Evolutionary conservation across 2,888 invertebrate species (phyloP).

Genomic region (Eupsilia transversa): DNA sequence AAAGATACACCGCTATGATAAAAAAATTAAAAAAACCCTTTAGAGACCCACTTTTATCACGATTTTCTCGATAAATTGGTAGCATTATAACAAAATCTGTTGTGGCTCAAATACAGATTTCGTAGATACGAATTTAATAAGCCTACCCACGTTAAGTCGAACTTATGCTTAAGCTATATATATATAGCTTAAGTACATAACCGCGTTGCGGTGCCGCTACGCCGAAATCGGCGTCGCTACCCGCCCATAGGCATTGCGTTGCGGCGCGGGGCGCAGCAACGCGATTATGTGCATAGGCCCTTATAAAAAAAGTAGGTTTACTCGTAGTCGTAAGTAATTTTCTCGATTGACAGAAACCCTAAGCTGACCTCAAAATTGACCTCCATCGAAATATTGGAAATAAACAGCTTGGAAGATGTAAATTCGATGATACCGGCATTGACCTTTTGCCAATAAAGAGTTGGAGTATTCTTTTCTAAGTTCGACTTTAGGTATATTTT

Average conservation of each 20-base stretch:
- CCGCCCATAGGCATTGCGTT: no score
- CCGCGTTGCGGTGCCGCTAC: no score
- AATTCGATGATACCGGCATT: conserved; percentile 30
- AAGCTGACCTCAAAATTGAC: conserved; percentile 30
- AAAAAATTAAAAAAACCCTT: no score
- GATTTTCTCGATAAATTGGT: background rate
- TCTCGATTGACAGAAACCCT: conserved; percentile 47
- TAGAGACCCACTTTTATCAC: no score
- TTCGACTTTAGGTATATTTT: background rate
- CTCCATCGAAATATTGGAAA: conserved; percentile 45
- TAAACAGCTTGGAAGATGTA: conserved; percentile 56
- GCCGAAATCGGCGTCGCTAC: no score
- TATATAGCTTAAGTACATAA: no score
- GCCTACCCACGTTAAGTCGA: conserved; percentile 30
- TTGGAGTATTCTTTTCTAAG: conserved; percentile 6
- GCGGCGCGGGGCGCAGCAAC: no score
- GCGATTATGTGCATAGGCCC: no score
- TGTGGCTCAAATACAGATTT: conserved; percentile 14
- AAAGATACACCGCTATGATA: no score
- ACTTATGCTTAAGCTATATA: no score
- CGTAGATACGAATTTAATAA: conserved; percentile 18
- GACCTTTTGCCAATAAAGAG: conserved; percentile 18
- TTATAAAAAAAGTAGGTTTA: no score
- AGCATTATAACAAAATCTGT: conserved; percentile 9
- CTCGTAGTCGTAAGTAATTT: conserved; percentile 50